Conservation (phyloP, 2,888 invertebrate genomes). For the Seira sanloemensis region DNA sequence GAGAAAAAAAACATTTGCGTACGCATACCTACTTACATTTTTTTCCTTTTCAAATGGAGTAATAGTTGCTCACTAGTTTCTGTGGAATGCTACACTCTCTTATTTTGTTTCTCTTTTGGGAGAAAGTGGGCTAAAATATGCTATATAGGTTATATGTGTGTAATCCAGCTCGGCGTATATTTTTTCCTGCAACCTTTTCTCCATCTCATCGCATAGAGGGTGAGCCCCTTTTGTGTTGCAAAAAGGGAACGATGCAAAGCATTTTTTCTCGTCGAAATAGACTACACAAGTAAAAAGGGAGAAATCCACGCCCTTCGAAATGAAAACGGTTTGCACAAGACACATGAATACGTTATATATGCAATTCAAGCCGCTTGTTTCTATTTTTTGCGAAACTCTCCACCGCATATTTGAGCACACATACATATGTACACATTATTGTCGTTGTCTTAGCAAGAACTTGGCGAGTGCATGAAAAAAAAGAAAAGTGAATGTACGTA, state of each 20-base stretch:
- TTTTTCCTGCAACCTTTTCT: neutral
- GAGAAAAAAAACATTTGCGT: too few species aligned
- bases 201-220: neutral
- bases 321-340: neutral
- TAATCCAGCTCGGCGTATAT: neutral
- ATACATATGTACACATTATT: neutral
- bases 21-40: neutral
- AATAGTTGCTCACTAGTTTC: conserved; percentile 24
- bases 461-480: too few species aligned
- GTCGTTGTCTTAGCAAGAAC: too few species aligned
- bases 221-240: neutral
- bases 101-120: neutral
- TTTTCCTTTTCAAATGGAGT: neutral
- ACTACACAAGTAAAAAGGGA: neutral
- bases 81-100: neutral
- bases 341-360: neutral
- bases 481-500: neutral
- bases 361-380: neutral
- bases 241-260: neutral
- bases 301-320: neutral
- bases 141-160: neutral
- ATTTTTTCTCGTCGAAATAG: neutral
- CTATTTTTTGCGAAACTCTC: neutral
- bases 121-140: neutral
- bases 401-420: neutral